phyloP scores from a whole-genome alignment of 2,797 vertebrate species.

The Intellagama lesueurii region DNA sequence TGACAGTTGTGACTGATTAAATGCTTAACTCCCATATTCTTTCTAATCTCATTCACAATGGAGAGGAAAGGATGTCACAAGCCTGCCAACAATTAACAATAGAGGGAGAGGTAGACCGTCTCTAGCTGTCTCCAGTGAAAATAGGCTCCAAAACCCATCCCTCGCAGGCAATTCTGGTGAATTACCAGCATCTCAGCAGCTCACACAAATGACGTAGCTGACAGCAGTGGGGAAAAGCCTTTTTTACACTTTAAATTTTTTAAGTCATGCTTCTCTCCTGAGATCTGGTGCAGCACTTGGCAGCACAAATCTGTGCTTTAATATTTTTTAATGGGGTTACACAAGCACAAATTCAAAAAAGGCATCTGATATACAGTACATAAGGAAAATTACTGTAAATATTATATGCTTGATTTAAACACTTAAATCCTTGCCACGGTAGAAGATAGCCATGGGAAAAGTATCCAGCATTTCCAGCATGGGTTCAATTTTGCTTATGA shows the following conservation, averaged over 20 bases:
- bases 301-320: slow-evolving; percentile 12
- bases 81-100: slow-evolving; percentile 41
- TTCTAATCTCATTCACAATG: slow-evolving; percentile 42
- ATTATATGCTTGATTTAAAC: slow-evolving; percentile 6
- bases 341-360: background rate
- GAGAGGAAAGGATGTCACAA: slow-evolving; percentile 42
- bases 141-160: slow-evolving; percentile 5
- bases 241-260: slow-evolving; percentile 4
- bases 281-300: background rate
- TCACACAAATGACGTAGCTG: slow-evolving; percentile 30
- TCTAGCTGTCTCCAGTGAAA: slow-evolving; percentile 7
- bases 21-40: slow-evolving; percentile 48
- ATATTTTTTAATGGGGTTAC: slow-evolving; percentile 18
- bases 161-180: slow-evolving; percentile 23
- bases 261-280: slow-evolving; percentile 12
- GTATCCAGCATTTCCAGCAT: background rate
- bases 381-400: background rate
- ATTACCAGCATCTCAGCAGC: slow-evolving; percentile 22
- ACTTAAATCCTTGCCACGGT: background rate
- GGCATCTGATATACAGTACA: background rate
- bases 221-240: slow-evolving; percentile 22
- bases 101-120: slow-evolving; percentile 7
- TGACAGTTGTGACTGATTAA: slow-evolving; percentile 53
- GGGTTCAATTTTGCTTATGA: slow-evolving; percentile 6
- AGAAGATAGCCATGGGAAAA: background rate